Conservation (phyloP, 2,113 vertebrate species). For the Orycteropus afer region DNA sequence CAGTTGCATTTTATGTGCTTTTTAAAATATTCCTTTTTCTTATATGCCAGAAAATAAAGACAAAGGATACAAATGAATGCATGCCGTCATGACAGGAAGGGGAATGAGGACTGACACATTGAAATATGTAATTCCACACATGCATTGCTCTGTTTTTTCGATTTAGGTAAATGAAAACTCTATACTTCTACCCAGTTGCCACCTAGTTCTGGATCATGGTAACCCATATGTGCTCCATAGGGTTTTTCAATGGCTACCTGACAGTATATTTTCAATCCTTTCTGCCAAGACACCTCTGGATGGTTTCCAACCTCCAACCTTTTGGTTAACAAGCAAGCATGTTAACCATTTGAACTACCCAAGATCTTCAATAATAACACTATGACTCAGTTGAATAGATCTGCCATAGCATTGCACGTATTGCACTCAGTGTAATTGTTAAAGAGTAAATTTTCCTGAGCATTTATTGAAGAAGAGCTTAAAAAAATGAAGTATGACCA, state of each 20-base stretch:
- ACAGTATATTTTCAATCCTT: neutral
- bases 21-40: constrained; percentile 47
- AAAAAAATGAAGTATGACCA: neutral
- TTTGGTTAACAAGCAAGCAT: neutral
- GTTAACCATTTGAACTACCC: neutral
- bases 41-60: constrained; percentile 38
- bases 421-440: neutral
- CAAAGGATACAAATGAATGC: neutral
- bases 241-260: neutral
- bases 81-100: neutral
- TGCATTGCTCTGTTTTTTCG: neutral
- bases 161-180: neutral
- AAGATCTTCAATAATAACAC: neutral
- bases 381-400: neutral
- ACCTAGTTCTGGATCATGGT: neutral
- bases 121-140: neutral
- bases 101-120: neutral
- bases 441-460: neutral
- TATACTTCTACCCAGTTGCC: neutral
- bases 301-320: neutral
- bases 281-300: neutral
- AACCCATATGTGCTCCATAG: neutral
- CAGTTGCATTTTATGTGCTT: constrained; percentile 32
- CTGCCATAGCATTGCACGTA: neutral
- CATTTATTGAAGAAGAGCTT: neutral